Base-by-base conservation (phyloP, 2,888 invertebrate species). In the Perdita meconis region DNA sequence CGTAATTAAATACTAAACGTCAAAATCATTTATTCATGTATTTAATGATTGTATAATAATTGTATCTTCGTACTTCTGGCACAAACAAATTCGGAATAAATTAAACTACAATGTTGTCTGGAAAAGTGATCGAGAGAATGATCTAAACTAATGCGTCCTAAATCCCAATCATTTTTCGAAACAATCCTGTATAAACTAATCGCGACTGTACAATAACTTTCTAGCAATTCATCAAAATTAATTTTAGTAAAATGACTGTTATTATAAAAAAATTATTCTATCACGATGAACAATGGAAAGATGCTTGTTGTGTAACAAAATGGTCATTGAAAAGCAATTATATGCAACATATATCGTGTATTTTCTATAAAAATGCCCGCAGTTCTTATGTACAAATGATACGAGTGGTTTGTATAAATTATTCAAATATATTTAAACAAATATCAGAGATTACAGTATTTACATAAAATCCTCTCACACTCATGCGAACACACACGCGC, bases 391-490 rank as follows among this genome's bases (percentile, higher is more conserved):
- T 66, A 56, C 59, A 66, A 57, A 71, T 68, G 51, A 73, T 70
- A 75, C 44, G 68, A 51, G 60, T 64, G 60, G 61, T 86, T 73
- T 82, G 86, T 92, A 91, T 91, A 91, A 92, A 92, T 91, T 90
- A 91, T 88, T 91, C 89, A 91, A 90, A 91, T 92, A 90, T 92
- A 92, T 91, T 91, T 90, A 91, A 91, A 91, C 91, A 91, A 90
- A 88, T 85, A 87, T 89, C 84, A 87, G 87, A 88, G 84, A 86
- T 60, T 88, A 91, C 89, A 90, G 79, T 91, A 92, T 92, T 87
- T 92, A 92, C 91, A 92, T 86, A 85, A 86, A 86, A 84, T 87
- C 89, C 86, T 81, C 87, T 85, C 88, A 86, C 86, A 89, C 76
- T 82, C 88, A 87, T 84, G 83, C 90, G 76, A 87, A 86, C 81